Evolutionary conservation across 1,140 invertebrate genomes (phyloP).

Genomic region (Heterodera schachtii): DNA sequence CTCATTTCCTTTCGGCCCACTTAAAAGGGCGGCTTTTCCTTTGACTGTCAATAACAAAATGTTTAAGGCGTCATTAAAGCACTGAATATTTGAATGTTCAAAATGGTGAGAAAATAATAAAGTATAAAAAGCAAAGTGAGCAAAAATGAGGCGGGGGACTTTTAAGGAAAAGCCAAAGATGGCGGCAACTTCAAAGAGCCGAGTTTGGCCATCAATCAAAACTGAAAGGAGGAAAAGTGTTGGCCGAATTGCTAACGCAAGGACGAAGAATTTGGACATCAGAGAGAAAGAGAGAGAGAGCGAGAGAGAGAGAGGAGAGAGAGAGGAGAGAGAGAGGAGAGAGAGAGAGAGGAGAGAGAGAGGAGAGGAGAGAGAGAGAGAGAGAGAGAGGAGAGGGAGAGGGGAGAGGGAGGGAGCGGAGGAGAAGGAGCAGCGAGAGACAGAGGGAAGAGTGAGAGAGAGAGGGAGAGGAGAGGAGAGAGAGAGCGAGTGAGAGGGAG

Average conservation of each 20-base stretch:
- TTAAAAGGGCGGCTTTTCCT: not conserved
- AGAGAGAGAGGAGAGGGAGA: no score
- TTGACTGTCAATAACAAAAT: constrained; percentile 22
- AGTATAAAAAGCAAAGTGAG: not conserved
- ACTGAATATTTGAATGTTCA: not conserved
- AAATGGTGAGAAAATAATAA: not conserved
- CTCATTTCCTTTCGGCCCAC: constrained; percentile 8
- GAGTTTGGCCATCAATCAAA: constrained; percentile 30
- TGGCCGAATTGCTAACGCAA: not conserved
- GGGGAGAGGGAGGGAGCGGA: no score
- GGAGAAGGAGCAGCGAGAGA: no score
- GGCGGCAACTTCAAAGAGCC: constrained; percentile 12
- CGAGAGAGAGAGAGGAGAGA: not conserved
- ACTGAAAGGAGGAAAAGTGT: not conserved
- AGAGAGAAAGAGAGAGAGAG: not conserved
- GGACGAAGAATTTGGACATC: not conserved
- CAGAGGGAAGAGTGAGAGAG: no score
- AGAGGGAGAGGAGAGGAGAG: no score
- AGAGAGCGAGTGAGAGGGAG: not conserved
- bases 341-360: no score
- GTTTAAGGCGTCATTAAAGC: not conserved
- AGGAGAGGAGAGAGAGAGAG: no score
- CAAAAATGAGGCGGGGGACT: not conserved
- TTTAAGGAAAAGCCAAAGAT: not conserved
- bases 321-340: not conserved